phyloP scores from a whole-genome alignment of 2,888 invertebrate species.

The Bibio marci region DNA sequence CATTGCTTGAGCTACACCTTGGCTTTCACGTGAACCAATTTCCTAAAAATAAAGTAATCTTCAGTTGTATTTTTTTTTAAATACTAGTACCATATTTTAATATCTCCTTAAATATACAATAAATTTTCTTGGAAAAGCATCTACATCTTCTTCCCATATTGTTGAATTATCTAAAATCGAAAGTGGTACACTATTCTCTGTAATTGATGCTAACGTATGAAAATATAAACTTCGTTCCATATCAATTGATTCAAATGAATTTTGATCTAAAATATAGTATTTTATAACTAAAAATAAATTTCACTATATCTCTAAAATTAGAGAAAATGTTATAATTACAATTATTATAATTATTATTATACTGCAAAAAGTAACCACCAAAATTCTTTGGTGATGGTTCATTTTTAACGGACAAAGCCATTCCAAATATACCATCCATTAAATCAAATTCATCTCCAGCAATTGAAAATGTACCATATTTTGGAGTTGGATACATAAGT shows the following conservation, averaged over 20 bases:
- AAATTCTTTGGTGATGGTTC: no score
- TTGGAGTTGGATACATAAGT: constrained; percentile 37
- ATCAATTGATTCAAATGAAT: neutral
- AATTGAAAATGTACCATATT: constrained; percentile 37
- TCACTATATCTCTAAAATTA: no score
- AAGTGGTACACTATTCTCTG: constrained; percentile 41
- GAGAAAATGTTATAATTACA: no score
- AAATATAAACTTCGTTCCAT: constrained; percentile 35
- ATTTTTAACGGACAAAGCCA: constrained; percentile 34
- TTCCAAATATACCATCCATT: constrained; percentile 49
- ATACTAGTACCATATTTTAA: neutral
- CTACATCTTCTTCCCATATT: constrained; percentile 29
- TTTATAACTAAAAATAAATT: neutral
- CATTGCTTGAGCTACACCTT: constrained; percentile 7
- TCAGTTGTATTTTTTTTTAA: neutral
- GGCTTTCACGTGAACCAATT: constrained; percentile 5
- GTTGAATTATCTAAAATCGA: constrained; percentile 36
- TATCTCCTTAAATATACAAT: constrained; percentile 16
- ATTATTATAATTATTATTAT: no score
- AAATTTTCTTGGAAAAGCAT: constrained; percentile 34
- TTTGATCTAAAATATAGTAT: neutral
- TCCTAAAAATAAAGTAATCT: neutral
- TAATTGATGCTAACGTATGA: constrained; percentile 42
- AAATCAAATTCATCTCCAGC: constrained; percentile 41
- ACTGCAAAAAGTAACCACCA: no score